Percentiles rank a stretch among this genome's conserved stretches.
phyloP scores from a whole-genome alignment of 2,797 vertebrate species.

The Rhincodon typus region DNA sequence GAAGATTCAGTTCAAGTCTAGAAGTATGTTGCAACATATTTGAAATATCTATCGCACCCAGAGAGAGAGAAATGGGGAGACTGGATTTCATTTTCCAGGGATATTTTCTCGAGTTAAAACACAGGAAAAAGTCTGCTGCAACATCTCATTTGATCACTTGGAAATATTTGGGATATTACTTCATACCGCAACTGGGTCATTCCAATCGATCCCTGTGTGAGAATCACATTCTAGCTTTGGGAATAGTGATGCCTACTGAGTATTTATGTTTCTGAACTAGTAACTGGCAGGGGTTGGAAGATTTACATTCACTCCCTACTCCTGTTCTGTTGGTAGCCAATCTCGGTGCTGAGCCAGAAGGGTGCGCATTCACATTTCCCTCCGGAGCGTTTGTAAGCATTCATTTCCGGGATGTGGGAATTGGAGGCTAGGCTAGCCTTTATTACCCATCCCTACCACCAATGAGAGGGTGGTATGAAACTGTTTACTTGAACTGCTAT shows the following conservation, averaged over 20 bases:
- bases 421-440: too few relatives aligned
- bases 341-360: background rate
- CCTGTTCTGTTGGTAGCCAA: background rate
- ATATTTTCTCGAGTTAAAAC: background rate
- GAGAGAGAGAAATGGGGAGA: background rate
- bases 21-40: too few relatives aligned
- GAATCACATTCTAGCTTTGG: background rate
- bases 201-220: background rate
- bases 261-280: background rate
- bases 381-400: background rate
- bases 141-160: background rate
- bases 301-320: background rate
- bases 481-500: too few relatives aligned
- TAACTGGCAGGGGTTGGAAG: background rate
- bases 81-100: background rate
- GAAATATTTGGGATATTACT: background rate
- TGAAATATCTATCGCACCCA: background rate
- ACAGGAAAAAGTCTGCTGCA: background rate
- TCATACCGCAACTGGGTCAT: background rate
- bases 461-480: too few relatives aligned
- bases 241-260: background rate
- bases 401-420: too few relatives aligned
- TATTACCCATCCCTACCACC: too few relatives aligned
- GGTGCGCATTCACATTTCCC: background rate
- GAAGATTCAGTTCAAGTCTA: too few relatives aligned